These are phyloP conservation scores for Lasius platythorax DNA, from an alignment of 2,888 invertebrate species.

Conservation along the genomic window DNA sequence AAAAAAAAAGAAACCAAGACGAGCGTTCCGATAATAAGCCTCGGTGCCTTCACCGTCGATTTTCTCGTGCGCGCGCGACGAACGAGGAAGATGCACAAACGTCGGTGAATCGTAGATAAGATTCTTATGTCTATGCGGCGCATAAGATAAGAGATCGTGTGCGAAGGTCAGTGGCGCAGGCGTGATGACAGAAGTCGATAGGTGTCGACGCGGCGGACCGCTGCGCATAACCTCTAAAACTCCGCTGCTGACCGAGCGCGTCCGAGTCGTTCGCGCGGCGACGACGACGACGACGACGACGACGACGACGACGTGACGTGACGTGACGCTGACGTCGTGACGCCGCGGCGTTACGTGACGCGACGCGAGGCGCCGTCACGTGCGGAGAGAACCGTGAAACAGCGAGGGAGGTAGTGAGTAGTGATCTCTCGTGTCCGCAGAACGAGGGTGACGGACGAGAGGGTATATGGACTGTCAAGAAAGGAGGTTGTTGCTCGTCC, in stretches of 20 bases:
- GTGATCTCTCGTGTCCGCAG: background rate
- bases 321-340: constrained; percentile 43
- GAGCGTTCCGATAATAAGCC: no score
- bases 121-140: no score
- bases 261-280: constrained; percentile 37
- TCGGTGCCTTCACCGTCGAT: background rate
- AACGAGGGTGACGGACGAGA: constrained; percentile 11
- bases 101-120: background rate
- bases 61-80: constrained; percentile 16
- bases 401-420: background rate
- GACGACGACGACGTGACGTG: constrained; percentile 35
- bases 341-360: constrained; percentile 12
- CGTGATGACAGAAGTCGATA: constrained; percentile 70
- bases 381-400: background rate
- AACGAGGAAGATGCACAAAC: constrained; percentile 19
- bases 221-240: constrained; percentile 77
- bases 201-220: constrained; percentile 54
- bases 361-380: constrained; percentile 32
- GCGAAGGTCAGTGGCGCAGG: constrained; percentile 58
- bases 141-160: background rate
- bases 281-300: constrained; percentile 7
- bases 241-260: constrained; percentile 60
- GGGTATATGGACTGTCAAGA: constrained; percentile 66
- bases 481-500: constrained; percentile 4
- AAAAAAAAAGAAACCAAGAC: background rate